Percentiles rank a stretch among this genome's conserved stretches.
Conservation (phyloP, 2,888 invertebrate species). For the Diogma glabrata region DNA sequence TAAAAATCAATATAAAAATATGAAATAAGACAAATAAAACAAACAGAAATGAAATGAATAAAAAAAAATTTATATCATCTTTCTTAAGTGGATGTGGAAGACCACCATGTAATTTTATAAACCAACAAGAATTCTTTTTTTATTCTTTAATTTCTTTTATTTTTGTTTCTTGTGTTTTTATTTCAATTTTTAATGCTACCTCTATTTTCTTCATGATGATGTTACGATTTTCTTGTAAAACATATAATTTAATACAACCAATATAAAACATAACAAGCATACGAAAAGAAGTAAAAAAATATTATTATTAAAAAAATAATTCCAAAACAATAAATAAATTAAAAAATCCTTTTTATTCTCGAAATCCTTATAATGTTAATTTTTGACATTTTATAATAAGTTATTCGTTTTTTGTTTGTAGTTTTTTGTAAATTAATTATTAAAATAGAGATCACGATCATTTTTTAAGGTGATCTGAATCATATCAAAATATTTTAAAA, state of each 20-base stretch:
- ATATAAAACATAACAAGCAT: too few species aligned
- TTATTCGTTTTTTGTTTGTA: too few species aligned
- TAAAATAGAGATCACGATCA: constrained; percentile 6
- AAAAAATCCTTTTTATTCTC: background rate
- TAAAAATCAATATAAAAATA: constrained; percentile 8
- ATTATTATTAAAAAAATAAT: too few species aligned
- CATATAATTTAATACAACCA: too few species aligned
- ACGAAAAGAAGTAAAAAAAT: too few species aligned
- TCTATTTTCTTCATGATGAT: constrained; percentile 7
- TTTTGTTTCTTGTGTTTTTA: background rate
- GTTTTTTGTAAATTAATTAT: too few species aligned
- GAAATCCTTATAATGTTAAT: background rate
- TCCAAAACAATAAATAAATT: too few species aligned
- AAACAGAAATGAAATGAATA: constrained; percentile 1
- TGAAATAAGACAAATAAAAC: constrained; percentile 8
- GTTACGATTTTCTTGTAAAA: too few species aligned
- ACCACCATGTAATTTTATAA: constrained; percentile 11
- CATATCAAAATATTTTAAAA: too few species aligned
- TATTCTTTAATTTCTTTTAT: background rate
- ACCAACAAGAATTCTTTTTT: constrained; percentile 6
- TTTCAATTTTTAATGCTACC: constrained; percentile 4
- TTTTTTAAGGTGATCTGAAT: too few species aligned
- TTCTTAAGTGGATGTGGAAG: constrained; percentile 8
- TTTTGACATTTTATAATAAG: constrained; percentile 7
- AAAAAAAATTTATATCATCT: constrained; percentile 9